phyloP scores from a whole-genome alignment of 37 sponge, comb jelly and placozoan genomes.

The Geodia barretti region DNA sequence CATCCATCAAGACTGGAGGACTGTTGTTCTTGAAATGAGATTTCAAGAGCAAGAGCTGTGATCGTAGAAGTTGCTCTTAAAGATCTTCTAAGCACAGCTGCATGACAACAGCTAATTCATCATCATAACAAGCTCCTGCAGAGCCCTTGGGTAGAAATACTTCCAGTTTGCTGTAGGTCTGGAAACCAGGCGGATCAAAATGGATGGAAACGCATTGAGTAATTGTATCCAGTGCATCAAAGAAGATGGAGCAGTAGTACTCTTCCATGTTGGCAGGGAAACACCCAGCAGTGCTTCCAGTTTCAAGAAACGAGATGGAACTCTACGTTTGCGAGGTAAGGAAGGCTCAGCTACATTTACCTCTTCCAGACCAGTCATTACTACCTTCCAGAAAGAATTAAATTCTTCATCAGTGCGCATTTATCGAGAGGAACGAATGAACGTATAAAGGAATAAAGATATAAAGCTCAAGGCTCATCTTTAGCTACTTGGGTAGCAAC shows the following conservation, averaged over 20 bases:
- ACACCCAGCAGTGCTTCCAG: no score
- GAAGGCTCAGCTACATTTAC: no score
- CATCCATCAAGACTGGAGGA: neutral
- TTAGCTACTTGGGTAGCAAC: slow-evolving; percentile 41
- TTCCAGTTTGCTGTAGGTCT: slow-evolving; percentile 44
- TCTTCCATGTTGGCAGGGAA: no score
- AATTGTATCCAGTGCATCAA: slow-evolving; percentile 63
- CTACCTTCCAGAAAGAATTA: slow-evolving; percentile 33
- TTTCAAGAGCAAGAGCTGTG: slow-evolving; percentile 19
- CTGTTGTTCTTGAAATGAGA: slow-evolving; percentile 14
- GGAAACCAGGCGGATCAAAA: slow-evolving; percentile 54
- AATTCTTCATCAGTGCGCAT: slow-evolving; percentile 52
- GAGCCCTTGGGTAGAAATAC: slow-evolving; percentile 31
- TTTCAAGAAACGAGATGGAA: no score
- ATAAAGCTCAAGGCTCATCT: slow-evolving; percentile 49
- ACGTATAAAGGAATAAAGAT: slow-evolving; percentile 42
- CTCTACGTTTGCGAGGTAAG: no score
- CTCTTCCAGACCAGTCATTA: no score
- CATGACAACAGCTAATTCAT: slow-evolving; percentile 25
- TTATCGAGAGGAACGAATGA: slow-evolving; percentile 29
- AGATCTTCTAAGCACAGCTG: slow-evolving; percentile 35
- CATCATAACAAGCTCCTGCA: slow-evolving; percentile 13
- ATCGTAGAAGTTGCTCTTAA: no score
- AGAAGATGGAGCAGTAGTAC: slow-evolving; percentile 42
- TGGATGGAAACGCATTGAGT: slow-evolving; percentile 20